These are phyloP conservation scores for Pogonocichla stellata DNA, from an alignment of 2,113 vertebrate species.

Conservation along the genomic window DNA sequence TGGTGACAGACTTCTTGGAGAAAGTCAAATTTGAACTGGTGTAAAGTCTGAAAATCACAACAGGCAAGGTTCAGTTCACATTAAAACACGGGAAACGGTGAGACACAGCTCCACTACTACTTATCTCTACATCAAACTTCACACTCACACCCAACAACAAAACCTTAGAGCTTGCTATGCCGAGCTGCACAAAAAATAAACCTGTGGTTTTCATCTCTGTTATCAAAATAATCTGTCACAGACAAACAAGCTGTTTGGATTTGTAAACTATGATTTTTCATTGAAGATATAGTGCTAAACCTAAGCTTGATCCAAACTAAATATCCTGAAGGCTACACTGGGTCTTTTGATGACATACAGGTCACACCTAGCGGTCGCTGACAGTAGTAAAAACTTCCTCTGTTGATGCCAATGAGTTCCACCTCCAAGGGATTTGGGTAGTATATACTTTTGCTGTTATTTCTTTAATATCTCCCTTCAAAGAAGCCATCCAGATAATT, in stretches of 20 bases:
- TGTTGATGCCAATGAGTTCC: neutral
- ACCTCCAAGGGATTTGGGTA: neutral
- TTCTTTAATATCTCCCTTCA: neutral
- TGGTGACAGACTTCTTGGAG: conserved; percentile 95
- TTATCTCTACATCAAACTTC: neutral
- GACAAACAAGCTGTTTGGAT: neutral
- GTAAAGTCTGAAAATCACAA: conserved; percentile 80
- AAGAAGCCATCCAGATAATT: neutral
- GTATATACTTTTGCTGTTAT: neutral
- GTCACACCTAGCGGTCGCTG: neutral
- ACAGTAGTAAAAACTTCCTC: neutral
- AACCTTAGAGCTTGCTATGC: neutral
- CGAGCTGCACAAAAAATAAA: neutral
- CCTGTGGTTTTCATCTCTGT: neutral
- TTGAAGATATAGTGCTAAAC: neutral
- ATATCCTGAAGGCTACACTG: neutral
- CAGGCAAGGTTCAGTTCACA: neutral
- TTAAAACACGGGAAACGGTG: neutral
- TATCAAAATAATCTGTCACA: neutral
- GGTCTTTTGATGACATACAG: neutral
- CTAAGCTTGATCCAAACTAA: neutral
- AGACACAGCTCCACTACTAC: neutral
- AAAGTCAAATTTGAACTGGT: conserved; percentile 95
- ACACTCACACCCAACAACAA: neutral
- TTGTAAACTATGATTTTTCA: neutral